A percentile compares a stretch with the other conserved stretches of the same genome.
Evolutionary conservation across 2,113 vertebrate genomes (phyloP).

Genomic region (Daubentonia madagascariensis): DNA sequence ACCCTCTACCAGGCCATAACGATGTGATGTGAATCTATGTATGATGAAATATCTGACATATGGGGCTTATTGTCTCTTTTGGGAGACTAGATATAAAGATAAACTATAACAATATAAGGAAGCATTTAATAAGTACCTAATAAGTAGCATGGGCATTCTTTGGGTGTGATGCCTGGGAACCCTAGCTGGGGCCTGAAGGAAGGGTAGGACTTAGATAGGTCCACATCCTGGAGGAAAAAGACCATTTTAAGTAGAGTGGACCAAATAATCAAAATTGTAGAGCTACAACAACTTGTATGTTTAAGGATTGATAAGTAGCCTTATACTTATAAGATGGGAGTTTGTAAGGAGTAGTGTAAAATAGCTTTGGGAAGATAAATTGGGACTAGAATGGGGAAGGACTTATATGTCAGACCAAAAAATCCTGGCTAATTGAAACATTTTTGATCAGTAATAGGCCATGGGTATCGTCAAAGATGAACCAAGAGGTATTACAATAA

Average conservation of each 20-base stretch:
- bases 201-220: not conserved
- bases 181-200: not conserved
- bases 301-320: not conserved
- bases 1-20: not conserved
- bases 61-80: not conserved
- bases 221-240: not conserved
- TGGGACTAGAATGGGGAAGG: not conserved
- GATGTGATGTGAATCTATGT: not conserved
- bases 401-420: not conserved
- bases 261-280: not conserved
- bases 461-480: not conserved
- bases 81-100: not conserved
- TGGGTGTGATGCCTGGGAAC: not conserved
- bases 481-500: not conserved
- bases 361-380: not conserved
- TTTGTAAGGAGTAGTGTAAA: not conserved
- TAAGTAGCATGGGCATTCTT: not conserved
- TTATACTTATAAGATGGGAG: not conserved
- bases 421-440: not conserved
- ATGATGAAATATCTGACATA: not conserved
- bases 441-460: not conserved
- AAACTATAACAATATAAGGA: not conserved
- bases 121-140: not conserved
- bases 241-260: not conserved
- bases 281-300: not conserved